phyloP scores from a whole-genome alignment of 2,113 vertebrate species.

The Collichthys lucidus region DNA sequence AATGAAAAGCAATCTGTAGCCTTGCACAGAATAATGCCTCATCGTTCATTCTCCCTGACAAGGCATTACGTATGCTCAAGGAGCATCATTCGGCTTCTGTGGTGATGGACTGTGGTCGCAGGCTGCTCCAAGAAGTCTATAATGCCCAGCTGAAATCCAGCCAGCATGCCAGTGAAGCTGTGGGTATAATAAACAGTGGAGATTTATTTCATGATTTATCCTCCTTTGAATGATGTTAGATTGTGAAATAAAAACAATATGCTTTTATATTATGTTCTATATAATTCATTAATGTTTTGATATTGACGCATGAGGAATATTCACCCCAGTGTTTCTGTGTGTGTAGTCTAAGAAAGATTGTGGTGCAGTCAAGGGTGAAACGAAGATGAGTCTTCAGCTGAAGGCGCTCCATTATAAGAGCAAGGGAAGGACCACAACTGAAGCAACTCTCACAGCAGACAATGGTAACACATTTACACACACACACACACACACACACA shows the following conservation, averaged over 20 bases:
- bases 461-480: slow-evolving; percentile 56
- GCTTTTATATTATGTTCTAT: neutral
- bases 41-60: slow-evolving; percentile 18
- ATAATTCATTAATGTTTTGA: neutral
- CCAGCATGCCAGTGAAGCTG: slow-evolving; percentile 30
- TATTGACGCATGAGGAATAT: neutral
- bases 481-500: neutral
- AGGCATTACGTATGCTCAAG: slow-evolving; percentile 87
- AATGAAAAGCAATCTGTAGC: neutral
- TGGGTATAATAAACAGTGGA: slow-evolving; percentile 28
- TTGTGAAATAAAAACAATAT: neutral
- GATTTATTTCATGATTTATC: slow-evolving; percentile 9
- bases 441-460: slow-evolving; percentile 6
- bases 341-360: slow-evolving; percentile 34
- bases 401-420: slow-evolving; percentile 82
- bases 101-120: slow-evolving; percentile 88
- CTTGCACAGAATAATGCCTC: neutral
- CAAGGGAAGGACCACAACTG: slow-evolving; percentile 69
- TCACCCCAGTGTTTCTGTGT: slow-evolving; percentile 16
- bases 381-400: slow-evolving; percentile 81
- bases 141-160: slow-evolving; percentile 53
- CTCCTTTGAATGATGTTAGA: neutral
- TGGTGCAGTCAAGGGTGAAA: slow-evolving; percentile 70
- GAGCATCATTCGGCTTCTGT: slow-evolving; percentile 85
- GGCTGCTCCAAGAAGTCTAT: slow-evolving; percentile 80